Percentiles rank a stretch among this genome's conserved stretches.
These are phyloP conservation scores for Uloborus diversus DNA, from an alignment of 1,140 invertebrate species.

Conservation along the genomic window DNA sequence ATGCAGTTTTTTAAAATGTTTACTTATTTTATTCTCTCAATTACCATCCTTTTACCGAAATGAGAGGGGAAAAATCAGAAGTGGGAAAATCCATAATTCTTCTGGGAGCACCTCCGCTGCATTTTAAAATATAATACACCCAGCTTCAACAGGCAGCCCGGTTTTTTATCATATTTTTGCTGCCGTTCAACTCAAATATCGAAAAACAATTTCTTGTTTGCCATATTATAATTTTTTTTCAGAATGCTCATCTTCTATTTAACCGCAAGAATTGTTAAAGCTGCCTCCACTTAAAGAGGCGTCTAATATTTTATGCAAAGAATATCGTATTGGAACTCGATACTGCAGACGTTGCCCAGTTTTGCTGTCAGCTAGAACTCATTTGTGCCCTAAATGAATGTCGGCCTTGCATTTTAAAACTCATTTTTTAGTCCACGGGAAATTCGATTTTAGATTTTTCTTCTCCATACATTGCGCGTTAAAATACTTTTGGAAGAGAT, in stretches of 20 bases:
- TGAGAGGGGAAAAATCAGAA: neutral
- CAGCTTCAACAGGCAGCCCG: slow-evolving; percentile 13
- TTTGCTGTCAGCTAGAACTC: slow-evolving; percentile 8
- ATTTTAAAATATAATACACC: slow-evolving; percentile 45
- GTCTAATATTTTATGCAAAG: slow-evolving; percentile 46
- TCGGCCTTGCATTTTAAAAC: slow-evolving; percentile 36
- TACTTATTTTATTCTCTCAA: slow-evolving; percentile 29
- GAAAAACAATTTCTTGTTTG: slow-evolving; percentile 47
- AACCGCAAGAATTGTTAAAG: slow-evolving; percentile 40
- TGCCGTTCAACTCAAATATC: slow-evolving; percentile 13
- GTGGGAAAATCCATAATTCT: slow-evolving; percentile 18
- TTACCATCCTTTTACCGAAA: slow-evolving; percentile 23
- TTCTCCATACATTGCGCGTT: too few relatives aligned
- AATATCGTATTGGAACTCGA: slow-evolving; percentile 47
- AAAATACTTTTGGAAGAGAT: too few relatives aligned
- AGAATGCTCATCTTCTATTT: neutral
- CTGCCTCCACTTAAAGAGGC: slow-evolving; percentile 39
- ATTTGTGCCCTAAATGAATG: slow-evolving; percentile 30
- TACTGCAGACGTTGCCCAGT: neutral
- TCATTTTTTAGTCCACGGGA: slow-evolving; percentile 9
- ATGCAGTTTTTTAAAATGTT: too few relatives aligned
- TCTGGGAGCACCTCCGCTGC: neutral
- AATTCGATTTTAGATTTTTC: slow-evolving; percentile 46
- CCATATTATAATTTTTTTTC: slow-evolving; percentile 39
- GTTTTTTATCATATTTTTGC: slow-evolving; percentile 2